phyloP scores from a whole-genome alignment of 2,113 vertebrate species.

The Scalopus aquaticus region DNA sequence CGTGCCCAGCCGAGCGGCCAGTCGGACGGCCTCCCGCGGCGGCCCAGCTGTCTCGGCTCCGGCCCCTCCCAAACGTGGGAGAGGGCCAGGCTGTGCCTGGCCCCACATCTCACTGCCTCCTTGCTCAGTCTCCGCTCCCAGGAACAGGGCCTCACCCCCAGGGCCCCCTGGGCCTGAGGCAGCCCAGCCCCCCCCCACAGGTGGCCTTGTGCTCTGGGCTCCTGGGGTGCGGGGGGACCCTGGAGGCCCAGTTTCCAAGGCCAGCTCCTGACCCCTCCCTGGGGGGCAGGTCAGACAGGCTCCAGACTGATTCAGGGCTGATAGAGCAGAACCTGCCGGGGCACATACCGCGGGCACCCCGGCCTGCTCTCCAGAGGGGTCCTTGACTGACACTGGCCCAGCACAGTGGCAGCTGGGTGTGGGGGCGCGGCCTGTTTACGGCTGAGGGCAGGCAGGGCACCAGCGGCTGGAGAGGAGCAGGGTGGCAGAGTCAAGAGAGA shows the following conservation, averaged over 20 bases:
- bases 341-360: conserved; percentile 74
- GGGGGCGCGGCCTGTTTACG: background rate
- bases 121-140: conserved; percentile 7
- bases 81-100: conserved; percentile 50
- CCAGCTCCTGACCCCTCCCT: conserved; percentile 53
- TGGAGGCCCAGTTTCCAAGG: background rate
- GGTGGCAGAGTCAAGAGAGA: conserved; percentile 11
- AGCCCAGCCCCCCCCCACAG: conserved; percentile 42
- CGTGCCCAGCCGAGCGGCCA: conserved; percentile 1
- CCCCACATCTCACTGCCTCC: background rate
- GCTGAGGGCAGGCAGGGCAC: background rate
- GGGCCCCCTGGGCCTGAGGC: background rate
- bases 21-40: conserved; percentile 63
- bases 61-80: conserved; percentile 74
- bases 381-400: too few species aligned
- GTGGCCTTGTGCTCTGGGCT: conserved; percentile 40
- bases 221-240: conserved; percentile 4
- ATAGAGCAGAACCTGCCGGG: conserved; percentile 71
- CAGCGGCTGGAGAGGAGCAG: background rate
- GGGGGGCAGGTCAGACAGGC: conserved; percentile 69
- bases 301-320: conserved; percentile 61
- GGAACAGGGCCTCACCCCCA: background rate
- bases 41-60: background rate
- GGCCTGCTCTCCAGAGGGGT: conserved; percentile 57
- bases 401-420: too few species aligned